A percentile compares a stretch with the other conserved stretches of the same genome.
Conservation (phyloP, 2,797 vertebrate genomes). For the Pseudochaenichthys georgianus region DNA sequence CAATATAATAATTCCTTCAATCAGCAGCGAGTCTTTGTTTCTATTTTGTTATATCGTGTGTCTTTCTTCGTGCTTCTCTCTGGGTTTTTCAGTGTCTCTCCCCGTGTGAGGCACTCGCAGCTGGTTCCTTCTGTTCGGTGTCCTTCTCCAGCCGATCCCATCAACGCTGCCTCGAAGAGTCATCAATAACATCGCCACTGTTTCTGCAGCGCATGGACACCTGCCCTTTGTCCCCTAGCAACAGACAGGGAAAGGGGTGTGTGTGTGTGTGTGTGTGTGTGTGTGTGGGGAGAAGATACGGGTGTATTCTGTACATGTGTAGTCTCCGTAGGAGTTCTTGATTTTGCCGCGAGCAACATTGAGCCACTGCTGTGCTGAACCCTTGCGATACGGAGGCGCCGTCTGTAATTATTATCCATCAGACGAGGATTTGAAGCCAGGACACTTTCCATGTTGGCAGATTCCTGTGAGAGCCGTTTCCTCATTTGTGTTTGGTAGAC, state of each 20-base stretch:
- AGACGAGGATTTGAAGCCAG: constrained; percentile 56
- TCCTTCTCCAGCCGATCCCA: constrained; percentile 47
- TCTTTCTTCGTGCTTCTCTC: background rate
- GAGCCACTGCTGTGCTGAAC: constrained; percentile 54
- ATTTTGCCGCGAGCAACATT: constrained; percentile 47
- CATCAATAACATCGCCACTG: no score
- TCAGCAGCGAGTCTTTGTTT: no score
- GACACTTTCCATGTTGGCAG: constrained; percentile 54
- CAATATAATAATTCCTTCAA: no score
- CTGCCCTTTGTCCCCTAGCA: constrained; percentile 46
- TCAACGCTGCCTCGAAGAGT: constrained; percentile 48
- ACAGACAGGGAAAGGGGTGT: constrained; percentile 5
- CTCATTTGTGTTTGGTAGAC: background rate
- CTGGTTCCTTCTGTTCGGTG: constrained; percentile 34
- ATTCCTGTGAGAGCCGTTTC: constrained; percentile 18
- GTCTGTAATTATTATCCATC: constrained; percentile 65
- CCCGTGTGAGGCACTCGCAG: constrained; percentile 2
- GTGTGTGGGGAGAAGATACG: constrained; percentile 10
- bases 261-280: constrained; percentile 6
- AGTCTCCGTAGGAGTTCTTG: constrained; percentile 40
- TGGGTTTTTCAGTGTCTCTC: background rate
- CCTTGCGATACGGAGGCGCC: constrained; percentile 40
- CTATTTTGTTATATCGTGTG: no score
- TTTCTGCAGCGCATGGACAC: no score
- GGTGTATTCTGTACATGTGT: constrained; percentile 47